Base-by-base conservation (phyloP, 2,888 invertebrate species). In the Pyralis farinalis region DNA sequence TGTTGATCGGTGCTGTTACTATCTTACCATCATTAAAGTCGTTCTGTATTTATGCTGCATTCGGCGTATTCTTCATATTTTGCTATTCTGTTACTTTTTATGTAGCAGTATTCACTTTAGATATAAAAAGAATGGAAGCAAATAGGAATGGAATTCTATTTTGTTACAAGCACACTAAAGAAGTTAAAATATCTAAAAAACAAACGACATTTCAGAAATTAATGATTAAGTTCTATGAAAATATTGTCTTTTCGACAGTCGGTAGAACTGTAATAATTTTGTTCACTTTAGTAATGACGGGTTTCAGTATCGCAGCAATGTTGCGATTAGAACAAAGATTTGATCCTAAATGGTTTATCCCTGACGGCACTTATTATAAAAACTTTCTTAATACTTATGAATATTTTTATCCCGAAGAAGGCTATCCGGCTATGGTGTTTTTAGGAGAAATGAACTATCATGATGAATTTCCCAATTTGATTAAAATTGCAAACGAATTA, bases 61-160 rank as follows among this genome's bases (percentile, higher is more conserved):
- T 93, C 1, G 94, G 95, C 11, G 94, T 96, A 1, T 88, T 95
- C 43, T 92, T 94, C 58, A 94, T 95, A 12, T 95, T 93, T 70
- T 77, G 94, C 40, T 93, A 93, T 61, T 94, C 94, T 54, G 91
- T 94, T 4, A 95, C 96, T n/a, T 94, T 95, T 72, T 96, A 95
- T 75, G 92, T 94, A 8, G 95, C 95, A 1, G 92, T 94, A 49
- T 93, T 96, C 58, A 91, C 93, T 0, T 69, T 96, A 48, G 96
- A 96, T 60, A 90, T 94, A 42, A 84, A 69, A 59, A 86, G 95
- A 63, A 85, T 94, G 10, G 90, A 91, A 51, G 71, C 70, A 1
- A 91, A 91, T 46, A 82, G 93, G 56, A 94, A 95, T 65, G 92
- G 94, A 1, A 58, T 93, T 32, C 16, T 94, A 0, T 92, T 93